Percentiles rank a stretch among this genome's conserved stretches.
Conservation (phyloP, 2,888 invertebrate genomes). For the Ligdia adustata region DNA sequence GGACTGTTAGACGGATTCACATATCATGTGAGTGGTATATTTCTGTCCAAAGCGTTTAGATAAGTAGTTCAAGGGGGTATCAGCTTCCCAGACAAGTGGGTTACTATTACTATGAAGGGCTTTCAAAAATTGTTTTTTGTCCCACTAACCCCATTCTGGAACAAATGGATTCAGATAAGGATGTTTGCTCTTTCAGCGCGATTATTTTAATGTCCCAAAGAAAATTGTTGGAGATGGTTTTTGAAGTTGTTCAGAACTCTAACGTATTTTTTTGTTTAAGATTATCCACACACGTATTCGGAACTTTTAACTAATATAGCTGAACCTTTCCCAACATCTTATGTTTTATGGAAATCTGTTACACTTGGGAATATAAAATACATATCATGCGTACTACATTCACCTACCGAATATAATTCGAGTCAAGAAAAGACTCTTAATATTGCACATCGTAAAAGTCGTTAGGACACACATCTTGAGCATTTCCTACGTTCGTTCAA, state of each 20-base stretch:
- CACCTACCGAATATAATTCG: too few species aligned
- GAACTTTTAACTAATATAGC: slow-evolving; percentile 30
- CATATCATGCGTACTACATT: too few species aligned
- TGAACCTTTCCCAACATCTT: slow-evolving; percentile 39
- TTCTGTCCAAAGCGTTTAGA: slow-evolving; percentile 48
- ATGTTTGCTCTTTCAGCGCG: slow-evolving; percentile 32
- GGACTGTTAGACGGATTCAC: slow-evolving; percentile 36
- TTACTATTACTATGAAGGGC: slow-evolving; percentile 64
- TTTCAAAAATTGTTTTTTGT: slow-evolving; percentile 66
- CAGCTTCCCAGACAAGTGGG: slow-evolving; percentile 64
- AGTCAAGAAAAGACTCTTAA: too few species aligned
- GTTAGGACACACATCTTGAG: too few species aligned
- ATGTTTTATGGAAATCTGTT: slow-evolving; percentile 19
- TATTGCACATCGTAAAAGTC: too few species aligned
- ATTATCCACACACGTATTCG: slow-evolving; percentile 34
- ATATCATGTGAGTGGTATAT: slow-evolving; percentile 44
- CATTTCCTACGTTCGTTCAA: slow-evolving; percentile 6
- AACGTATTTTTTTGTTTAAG: slow-evolving; percentile 24
- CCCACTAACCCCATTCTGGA: slow-evolving; percentile 69
- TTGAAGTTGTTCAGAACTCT: slow-evolving; percentile 14
- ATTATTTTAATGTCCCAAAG: slow-evolving; percentile 34
- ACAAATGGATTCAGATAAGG: slow-evolving; percentile 47
- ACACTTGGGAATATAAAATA: slow-evolving; percentile 5
- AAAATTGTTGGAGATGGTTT: slow-evolving; percentile 23
- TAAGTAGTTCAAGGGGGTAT: slow-evolving; percentile 75